Evolutionary conservation across 2,888 invertebrate genomes (phyloP).

Genomic region (Hypomecis punctinalis): DNA sequence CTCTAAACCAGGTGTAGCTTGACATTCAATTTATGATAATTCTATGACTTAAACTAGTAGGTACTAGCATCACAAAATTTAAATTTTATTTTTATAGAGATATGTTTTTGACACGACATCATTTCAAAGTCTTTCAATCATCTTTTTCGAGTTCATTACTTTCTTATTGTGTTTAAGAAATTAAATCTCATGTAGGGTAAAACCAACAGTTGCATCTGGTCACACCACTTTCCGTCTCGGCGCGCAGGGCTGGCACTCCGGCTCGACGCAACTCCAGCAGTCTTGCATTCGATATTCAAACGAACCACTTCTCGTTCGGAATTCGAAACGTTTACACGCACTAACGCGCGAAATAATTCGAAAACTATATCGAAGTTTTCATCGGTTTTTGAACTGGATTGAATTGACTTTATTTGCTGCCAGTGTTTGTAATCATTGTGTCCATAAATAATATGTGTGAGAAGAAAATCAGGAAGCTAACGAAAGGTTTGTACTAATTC

Average conservation of each 20-base stretch:
- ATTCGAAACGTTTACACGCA: slow-evolving; percentile 49
- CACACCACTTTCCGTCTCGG: slow-evolving; percentile 44
- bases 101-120: no score
- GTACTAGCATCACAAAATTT: no score
- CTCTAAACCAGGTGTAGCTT: no score
- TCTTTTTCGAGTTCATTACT: no score
- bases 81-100: no score
- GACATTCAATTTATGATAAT: no score
- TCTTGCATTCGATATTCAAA: slow-evolving; percentile 59
- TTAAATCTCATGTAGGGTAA: background rate
- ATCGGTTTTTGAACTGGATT: slow-evolving; percentile 10
- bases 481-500: slow-evolving; percentile 60
- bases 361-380: slow-evolving; percentile 14
- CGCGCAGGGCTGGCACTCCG: slow-evolving; percentile 24
- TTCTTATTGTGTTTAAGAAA: no score
- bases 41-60: no score
- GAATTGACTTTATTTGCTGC: slow-evolving; percentile 41
- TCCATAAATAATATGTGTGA: slow-evolving; percentile 68
- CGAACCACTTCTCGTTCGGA: slow-evolving; percentile 53
- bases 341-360: slow-evolving; percentile 21
- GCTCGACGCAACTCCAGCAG: slow-evolving; percentile 28
- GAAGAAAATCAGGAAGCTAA: slow-evolving; percentile 67
- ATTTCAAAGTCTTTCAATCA: no score
- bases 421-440: slow-evolving; percentile 56
- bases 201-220: slow-evolving; percentile 15